These are phyloP conservation scores for Chondrilla cf. caribensis DNA, from an alignment of 37 sponge, comb jelly and placozoan genomes.

Conservation along the genomic window DNA sequence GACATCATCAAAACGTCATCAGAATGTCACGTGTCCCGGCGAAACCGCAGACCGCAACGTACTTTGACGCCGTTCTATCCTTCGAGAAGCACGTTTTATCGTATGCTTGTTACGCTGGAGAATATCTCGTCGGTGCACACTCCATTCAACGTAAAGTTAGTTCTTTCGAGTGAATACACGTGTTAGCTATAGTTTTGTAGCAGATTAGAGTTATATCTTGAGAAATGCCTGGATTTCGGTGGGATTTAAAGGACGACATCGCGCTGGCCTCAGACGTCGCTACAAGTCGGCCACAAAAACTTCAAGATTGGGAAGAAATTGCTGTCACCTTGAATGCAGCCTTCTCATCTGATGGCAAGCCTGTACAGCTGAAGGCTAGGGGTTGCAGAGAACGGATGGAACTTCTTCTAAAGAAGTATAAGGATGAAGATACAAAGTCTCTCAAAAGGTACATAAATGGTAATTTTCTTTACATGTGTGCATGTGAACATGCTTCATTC, in stretches of 20 bases:
- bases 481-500: too few species aligned
- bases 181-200: not conserved
- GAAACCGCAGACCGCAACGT: not conserved
- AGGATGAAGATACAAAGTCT: too few species aligned
- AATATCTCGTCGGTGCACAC: not conserved
- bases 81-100: not conserved
- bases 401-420: not conserved
- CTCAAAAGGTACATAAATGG: too few species aligned
- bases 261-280: not conserved
- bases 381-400: not conserved
- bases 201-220: not conserved
- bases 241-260: not conserved
- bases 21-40: not conserved
- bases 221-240: slow-evolving; percentile 7
- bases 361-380: not conserved
- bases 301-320: not conserved
- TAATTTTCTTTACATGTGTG: too few species aligned
- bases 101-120: not conserved
- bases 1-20: slow-evolving; percentile 2
- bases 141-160: not conserved
- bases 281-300: not conserved
- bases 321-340: not conserved
- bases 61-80: not conserved
- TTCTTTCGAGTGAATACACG: not conserved
- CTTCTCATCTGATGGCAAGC: not conserved